Conservation (phyloP, 2,113 vertebrate species). For the Pterophyllum scalare region DNA sequence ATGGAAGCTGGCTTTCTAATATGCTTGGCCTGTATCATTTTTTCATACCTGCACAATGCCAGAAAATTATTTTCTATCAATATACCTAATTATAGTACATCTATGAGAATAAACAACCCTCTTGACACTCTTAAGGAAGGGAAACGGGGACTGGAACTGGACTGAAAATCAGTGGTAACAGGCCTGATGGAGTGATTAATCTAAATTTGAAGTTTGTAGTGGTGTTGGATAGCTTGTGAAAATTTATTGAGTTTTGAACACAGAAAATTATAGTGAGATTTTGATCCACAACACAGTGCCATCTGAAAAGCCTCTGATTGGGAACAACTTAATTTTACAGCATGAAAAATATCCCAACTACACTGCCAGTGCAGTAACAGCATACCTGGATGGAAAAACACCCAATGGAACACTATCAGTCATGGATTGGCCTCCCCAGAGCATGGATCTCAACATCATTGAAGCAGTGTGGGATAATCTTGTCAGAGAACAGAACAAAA, state of each 20-base stretch:
- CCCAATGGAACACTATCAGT: neutral
- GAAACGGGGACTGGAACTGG: too few relatives aligned
- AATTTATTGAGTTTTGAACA: too few relatives aligned
- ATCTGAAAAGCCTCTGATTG: too few relatives aligned
- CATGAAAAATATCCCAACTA: neutral
- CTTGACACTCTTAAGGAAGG: neutral
- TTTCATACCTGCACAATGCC: neutral
- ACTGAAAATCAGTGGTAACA: too few relatives aligned
- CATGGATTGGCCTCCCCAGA: neutral
- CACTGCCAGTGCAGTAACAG: neutral
- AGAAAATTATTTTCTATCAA: neutral
- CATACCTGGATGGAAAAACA: neutral
- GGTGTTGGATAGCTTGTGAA: too few relatives aligned
- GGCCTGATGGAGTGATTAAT: too few relatives aligned
- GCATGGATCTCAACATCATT: too few relatives aligned
- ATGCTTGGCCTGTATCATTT: neutral
- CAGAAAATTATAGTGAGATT: neutral
- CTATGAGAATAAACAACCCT: neutral
- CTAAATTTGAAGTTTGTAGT: too few relatives aligned
- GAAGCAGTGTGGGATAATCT: too few relatives aligned
- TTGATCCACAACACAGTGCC: neutral
- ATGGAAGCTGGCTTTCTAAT: neutral
- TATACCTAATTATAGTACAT: neutral
- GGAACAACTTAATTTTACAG: too few relatives aligned
- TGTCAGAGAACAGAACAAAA: too few relatives aligned